Conservation (phyloP, 2,113 vertebrate species). For the Manacus vitellinus region DNA sequence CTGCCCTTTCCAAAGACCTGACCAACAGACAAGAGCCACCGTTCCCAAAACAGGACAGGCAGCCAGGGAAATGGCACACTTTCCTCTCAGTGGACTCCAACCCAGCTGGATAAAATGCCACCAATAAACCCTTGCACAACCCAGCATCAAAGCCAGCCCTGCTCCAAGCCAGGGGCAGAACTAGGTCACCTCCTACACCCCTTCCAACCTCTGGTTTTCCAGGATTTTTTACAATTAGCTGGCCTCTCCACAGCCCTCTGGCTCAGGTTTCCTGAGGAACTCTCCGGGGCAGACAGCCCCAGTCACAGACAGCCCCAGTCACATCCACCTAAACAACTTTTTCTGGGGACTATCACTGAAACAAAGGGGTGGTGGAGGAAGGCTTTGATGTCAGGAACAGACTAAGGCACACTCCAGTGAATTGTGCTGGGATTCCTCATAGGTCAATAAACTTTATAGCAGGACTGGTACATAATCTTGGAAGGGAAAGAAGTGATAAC, state of each 20-base stretch:
- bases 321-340: neutral
- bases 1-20: neutral
- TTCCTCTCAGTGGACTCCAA: neutral
- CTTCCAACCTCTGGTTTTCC: neutral
- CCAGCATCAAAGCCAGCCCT: neutral
- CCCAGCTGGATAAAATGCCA: neutral
- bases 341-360: neutral
- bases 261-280: neutral
- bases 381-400: conserved; percentile 32
- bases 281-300: neutral
- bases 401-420: neutral
- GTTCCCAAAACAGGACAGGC: accelerated
- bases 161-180: neutral
- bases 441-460: conserved; percentile 53
- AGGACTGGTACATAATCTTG: neutral
- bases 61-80: neutral
- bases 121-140: neutral
- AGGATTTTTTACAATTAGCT: neutral
- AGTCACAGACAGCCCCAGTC: neutral
- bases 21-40: neutral
- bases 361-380: neutral
- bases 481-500: neutral
- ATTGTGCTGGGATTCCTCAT: neutral
- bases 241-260: neutral
- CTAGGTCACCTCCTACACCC: neutral